Evolutionary conservation across 2,113 vertebrate genomes (phyloP).

Genomic region (Hyaena hyaena): DNA sequence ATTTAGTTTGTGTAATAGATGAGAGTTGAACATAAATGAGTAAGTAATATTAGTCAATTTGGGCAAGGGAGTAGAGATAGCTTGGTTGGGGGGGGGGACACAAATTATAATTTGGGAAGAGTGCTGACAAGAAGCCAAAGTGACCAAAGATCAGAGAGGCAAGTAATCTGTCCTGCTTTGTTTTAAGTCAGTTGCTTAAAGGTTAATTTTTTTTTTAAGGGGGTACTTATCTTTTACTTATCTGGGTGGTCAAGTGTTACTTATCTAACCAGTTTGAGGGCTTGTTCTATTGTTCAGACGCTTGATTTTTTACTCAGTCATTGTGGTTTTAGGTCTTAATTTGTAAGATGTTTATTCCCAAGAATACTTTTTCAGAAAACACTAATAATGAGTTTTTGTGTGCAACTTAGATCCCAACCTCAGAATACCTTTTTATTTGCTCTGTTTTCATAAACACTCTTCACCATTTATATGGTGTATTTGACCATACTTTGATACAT

Average conservation of each 20-base stretch:
- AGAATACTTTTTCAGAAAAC: constrained; percentile 32
- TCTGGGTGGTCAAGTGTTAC: not conserved
- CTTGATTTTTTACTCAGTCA: constrained; percentile 5
- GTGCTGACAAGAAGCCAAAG: not conserved
- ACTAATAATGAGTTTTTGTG: constrained; percentile 32
- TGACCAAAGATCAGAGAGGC: not conserved
- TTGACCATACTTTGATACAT: constrained; percentile 32
- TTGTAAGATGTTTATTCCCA: not conserved
- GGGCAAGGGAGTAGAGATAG: not conserved
- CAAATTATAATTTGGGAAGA: not conserved
- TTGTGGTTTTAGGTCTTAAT: constrained; percentile 45
- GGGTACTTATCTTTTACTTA: not conserved
- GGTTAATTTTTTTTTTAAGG: not conserved
- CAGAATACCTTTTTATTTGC: constrained; percentile 23
- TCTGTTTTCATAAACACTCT: constrained; percentile 5
- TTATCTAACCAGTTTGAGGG: not conserved
- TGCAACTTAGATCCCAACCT: not conserved
- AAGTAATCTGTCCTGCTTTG: not conserved
- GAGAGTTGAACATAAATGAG: not conserved
- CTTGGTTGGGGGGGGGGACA: not conserved
- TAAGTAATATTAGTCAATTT: constrained; percentile 30
- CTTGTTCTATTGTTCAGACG: not conserved
- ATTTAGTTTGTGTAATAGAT: constrained; percentile 3
- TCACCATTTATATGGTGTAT: not conserved
- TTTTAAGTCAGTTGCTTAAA: not conserved